Percentiles rank a stretch among this genome's conserved stretches.
These are phyloP conservation scores for Drosophila atripex DNA, from an alignment of 2,888 invertebrate genomes.

Conservation along the genomic window DNA sequence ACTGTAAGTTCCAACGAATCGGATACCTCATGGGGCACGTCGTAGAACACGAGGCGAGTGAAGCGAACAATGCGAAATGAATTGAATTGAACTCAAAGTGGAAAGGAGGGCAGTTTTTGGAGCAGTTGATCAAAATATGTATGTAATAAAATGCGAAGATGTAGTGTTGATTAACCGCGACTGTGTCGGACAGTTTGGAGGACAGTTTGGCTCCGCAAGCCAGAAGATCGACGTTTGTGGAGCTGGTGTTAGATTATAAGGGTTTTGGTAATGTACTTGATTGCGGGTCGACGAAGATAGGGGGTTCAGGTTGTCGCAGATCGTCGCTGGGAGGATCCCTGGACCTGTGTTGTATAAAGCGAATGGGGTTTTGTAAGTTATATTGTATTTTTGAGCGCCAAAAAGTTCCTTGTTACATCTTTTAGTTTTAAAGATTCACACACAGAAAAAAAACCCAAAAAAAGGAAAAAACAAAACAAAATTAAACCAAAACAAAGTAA, in stretches of 20 bases:
- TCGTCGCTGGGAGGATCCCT: constrained; percentile 18
- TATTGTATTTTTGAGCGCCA: constrained; percentile 79
- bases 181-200: constrained; percentile 36
- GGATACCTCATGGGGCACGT: constrained; percentile 58
- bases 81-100: constrained; percentile 15
- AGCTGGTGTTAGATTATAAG: constrained; percentile 27
- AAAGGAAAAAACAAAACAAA: constrained; percentile 45
- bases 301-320: constrained; percentile 48
- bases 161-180: constrained; percentile 66
- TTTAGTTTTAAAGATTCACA: constrained; percentile 76
- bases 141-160: constrained; percentile 59
- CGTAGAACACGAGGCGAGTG: constrained; percentile 63
- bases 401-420: constrained; percentile 79
- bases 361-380: constrained; percentile 67
- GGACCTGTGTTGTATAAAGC: constrained; percentile 61
- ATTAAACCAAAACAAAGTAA: constrained; percentile 51
- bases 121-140: constrained; percentile 82
- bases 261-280: constrained; percentile 24
- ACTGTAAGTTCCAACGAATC: constrained; percentile 26
- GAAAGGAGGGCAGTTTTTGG: constrained; percentile 61
- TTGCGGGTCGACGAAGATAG: constrained; percentile 22
- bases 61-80: constrained; percentile 73
- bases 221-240: constrained; percentile 20
- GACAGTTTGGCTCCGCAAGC: constrained; percentile 14
- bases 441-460: constrained; percentile 51